Percentiles rank a stretch among this genome's conserved stretches.
Conservation (phyloP, 2,888 invertebrate genomes). For the Ectemnius lituratus region DNA sequence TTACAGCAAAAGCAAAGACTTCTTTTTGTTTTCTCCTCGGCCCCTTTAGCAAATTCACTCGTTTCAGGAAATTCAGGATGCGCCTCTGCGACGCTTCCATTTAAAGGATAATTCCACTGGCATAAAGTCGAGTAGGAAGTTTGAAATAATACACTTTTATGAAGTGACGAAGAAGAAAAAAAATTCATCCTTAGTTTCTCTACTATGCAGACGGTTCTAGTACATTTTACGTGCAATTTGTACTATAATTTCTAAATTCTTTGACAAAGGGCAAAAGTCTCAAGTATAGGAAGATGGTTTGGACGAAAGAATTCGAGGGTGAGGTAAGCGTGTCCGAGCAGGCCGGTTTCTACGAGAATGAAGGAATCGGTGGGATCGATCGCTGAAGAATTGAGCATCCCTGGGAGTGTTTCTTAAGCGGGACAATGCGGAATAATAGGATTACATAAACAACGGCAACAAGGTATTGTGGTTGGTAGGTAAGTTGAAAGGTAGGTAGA, state of each 20-base stretch:
- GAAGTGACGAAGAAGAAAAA: too few species aligned
- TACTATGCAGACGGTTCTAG: too few species aligned
- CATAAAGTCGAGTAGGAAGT: too few species aligned
- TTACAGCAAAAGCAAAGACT: background rate
- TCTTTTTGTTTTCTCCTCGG: background rate
- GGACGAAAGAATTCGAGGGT: background rate
- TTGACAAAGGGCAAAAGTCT: too few species aligned
- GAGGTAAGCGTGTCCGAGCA: background rate
- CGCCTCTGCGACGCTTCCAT: too few species aligned
- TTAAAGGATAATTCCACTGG: too few species aligned
- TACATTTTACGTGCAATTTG: too few species aligned
- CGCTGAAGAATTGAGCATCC: conserved; percentile 68
- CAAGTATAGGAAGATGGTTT: background rate
- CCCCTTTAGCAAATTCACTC: background rate
- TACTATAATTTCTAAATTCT: too few species aligned
- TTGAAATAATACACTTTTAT: too few species aligned
- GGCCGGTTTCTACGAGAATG: background rate
- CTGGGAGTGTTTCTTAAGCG: conserved; percentile 72
- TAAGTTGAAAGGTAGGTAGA: conserved; percentile 29
- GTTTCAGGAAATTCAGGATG: background rate
- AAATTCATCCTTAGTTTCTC: too few species aligned
- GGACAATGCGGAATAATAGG: conserved; percentile 76
- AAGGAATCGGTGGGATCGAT: conserved; percentile 11
- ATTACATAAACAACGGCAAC: conserved; percentile 78
- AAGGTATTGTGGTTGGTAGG: conserved; percentile 72